These are phyloP conservation scores for Heliothis virescens DNA, from an alignment of 1,140 invertebrate genomes.

Conservation along the genomic window DNA sequence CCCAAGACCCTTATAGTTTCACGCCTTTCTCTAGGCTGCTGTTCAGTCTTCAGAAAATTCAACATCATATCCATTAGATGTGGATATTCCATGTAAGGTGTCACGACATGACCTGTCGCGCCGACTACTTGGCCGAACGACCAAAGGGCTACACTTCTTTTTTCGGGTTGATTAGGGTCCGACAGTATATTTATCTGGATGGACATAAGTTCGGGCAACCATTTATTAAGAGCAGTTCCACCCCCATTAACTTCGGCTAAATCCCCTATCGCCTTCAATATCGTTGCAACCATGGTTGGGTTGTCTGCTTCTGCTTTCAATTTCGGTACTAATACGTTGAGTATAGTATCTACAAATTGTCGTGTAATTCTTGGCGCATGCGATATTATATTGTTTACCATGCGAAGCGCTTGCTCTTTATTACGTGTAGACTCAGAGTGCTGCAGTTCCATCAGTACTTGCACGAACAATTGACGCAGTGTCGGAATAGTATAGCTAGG, in stretches of 20 bases:
- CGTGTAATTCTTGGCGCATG: slow-evolving; percentile 97
- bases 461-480: slow-evolving; percentile 96
- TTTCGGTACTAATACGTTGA: slow-evolving; percentile 98
- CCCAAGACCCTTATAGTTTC: slow-evolving; percentile 98
- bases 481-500: slow-evolving; percentile 99
- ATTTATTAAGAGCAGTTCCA: slow-evolving; percentile 94
- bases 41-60: slow-evolving; percentile 98
- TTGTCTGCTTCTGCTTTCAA: slow-evolving; percentile 95
- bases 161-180: slow-evolving; percentile 96
- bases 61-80: slow-evolving; percentile 97
- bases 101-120: slow-evolving; percentile 96
- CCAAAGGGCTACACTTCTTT: slow-evolving; percentile 97
- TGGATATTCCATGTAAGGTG: slow-evolving; percentile 98
- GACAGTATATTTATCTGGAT: slow-evolving; percentile 97
- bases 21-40: slow-evolving; percentile 92
- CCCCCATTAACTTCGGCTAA: slow-evolving; percentile 96
- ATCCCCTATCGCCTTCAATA: slow-evolving; percentile 97
- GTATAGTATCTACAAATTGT: slow-evolving; percentile 98
- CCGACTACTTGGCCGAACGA: slow-evolving; percentile 98
- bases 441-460: slow-evolving; percentile 97
- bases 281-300: slow-evolving; percentile 96
- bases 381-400: slow-evolving; percentile 98
- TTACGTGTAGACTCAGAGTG: slow-evolving; percentile 97
- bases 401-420: slow-evolving; percentile 97
- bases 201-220: slow-evolving; percentile 95